phyloP scores from a whole-genome alignment of 1,140 invertebrate genomes.

The Ceratitis capitata region DNA sequence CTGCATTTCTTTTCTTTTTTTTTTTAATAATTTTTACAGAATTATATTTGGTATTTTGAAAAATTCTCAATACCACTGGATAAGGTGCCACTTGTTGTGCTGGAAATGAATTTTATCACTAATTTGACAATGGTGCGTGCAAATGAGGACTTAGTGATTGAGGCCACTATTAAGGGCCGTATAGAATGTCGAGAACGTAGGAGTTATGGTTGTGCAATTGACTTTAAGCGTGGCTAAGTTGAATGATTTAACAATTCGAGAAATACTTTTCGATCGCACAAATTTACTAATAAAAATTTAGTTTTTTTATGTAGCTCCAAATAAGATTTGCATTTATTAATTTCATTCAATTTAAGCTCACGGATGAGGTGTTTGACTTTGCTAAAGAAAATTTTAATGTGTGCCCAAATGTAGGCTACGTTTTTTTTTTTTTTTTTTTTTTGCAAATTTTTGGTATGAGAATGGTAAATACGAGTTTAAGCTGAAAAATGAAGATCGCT shows the following conservation, averaged over 20 bases:
- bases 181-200: not conserved
- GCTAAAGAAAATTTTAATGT: not conserved
- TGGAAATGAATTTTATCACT: not conserved
- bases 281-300: too few species aligned
- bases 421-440: not conserved
- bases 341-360: too few species aligned
- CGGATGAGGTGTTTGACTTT: not conserved
- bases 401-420: not conserved
- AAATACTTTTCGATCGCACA: too few species aligned
- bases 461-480: not conserved
- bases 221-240: not conserved
- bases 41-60: not conserved
- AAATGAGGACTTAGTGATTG: not conserved
- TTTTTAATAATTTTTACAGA: not conserved
- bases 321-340: too few species aligned
- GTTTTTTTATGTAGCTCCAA: too few species aligned
- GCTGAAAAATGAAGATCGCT: too few species aligned
- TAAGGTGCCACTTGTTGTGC: not conserved
- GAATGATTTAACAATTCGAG: too few species aligned
- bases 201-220: not conserved
- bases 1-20: not conserved
- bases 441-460: not conserved
- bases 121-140: not conserved
- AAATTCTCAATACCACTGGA: not conserved
- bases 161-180: not conserved